Evolutionary conservation across 2,888 invertebrate genomes (phyloP).

Genomic region (Sesia apiformis): DNA sequence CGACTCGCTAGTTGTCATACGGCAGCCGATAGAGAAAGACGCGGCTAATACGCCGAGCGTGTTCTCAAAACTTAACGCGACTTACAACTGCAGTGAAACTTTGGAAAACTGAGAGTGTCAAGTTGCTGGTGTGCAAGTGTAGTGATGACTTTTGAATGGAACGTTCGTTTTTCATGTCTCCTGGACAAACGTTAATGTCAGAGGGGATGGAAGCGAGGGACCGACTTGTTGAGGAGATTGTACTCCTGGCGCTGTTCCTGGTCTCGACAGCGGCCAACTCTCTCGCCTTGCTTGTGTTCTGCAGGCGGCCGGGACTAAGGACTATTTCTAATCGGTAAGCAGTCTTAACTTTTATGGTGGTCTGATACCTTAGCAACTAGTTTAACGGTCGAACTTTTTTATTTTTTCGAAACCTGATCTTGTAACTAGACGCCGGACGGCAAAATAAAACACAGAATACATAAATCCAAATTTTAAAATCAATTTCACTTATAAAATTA

Average conservation of each 20-base stretch:
- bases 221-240: slow-evolving; percentile 62
- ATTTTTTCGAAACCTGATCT: too few species aligned
- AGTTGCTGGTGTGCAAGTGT: slow-evolving; percentile 52
- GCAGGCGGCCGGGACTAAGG: slow-evolving; percentile 80
- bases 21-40: slow-evolving; percentile 66
- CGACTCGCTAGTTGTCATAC: slow-evolving; percentile 52
- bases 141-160: slow-evolving; percentile 68
- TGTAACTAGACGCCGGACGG: too few species aligned
- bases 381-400: not conserved
- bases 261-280: slow-evolving; percentile 83
- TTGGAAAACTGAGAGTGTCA: slow-evolving; percentile 48
- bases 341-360: slow-evolving; percentile 6
- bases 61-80: slow-evolving; percentile 70
- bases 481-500: too few species aligned
- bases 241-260: slow-evolving; percentile 71
- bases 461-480: too few species aligned
- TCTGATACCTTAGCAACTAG: slow-evolving; percentile 1
- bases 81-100: slow-evolving; percentile 51
- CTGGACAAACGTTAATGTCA: slow-evolving; percentile 66
- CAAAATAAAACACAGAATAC: not conserved
- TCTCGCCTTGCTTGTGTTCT: slow-evolving; percentile 82
- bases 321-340: slow-evolving; percentile 86
- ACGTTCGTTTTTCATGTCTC: slow-evolving; percentile 49
- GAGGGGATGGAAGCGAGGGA: slow-evolving; percentile 65
- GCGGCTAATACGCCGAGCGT: slow-evolving; percentile 55